Evolutionary conservation across 2,888 invertebrate genomes (phyloP), one percentile per base, ranked within the genome.

Genomic region (Troilus luridus): DNA sequence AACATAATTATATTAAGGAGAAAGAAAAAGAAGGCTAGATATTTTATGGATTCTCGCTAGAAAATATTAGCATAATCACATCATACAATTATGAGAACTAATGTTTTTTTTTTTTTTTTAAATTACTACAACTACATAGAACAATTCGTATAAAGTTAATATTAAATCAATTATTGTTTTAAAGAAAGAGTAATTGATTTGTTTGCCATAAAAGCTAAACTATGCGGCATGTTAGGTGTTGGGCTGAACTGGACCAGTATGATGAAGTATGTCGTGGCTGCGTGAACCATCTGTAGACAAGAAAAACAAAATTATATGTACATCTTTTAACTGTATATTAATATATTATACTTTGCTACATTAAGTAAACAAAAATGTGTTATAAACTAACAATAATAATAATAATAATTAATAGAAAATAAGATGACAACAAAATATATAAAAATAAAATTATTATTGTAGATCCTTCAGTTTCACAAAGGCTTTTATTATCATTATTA

Each of bases 231-330:
- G 14, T 54, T 81, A 19, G 81, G 81, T 7, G 81, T 81, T 11
- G 11, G 1, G 85, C 85, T 85, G 56, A 85, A 85, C 56, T 85
- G 85, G 3, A 85, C 85, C 85, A 85, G n/a, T n/a, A 85, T 85
- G 11, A 85, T 85, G 85, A 85, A 85, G 85, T 85, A 85, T 9
- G 85, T 58, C 6, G 85, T 85, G 1, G 56, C 85, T 85, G 85
- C 85, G 17, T 54, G 56, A 12, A 85, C 85, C 85, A 85, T 85
- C 85, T 85, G 56, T 14, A 0, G 24, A 67, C 67, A 67, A 21
- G 62, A 21, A 62, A 21, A 62, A 62, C 0, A 21, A 6, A 62
- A 6, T 21, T 21, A 62, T 21, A 21, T 62, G 41, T 41, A 41
- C 5, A 62, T 6, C 7, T 21, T 21, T 0, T 67, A 67, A 24